Conservation (phyloP, 1,140 invertebrate species). For the Ephestia elutella region DNA sequence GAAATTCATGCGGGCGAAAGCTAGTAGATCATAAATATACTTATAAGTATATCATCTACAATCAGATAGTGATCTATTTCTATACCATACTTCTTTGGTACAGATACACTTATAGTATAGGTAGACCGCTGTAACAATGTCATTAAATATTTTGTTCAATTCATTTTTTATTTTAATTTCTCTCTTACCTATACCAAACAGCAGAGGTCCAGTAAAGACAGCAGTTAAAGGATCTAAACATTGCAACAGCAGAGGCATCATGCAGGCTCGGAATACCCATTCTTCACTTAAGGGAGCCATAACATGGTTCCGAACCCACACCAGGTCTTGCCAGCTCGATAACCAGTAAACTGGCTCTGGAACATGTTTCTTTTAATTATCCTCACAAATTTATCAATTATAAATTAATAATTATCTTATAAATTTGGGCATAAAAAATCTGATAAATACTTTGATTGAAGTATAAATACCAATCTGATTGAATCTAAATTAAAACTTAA, state of each 20-base stretch:
- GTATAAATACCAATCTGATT: too few species aligned
- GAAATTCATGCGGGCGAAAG: too few species aligned
- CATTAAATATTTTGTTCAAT: neutral
- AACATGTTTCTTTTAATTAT: neutral
- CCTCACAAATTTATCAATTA: neutral
- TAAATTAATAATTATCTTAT: too few species aligned
- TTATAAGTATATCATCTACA: too few species aligned
- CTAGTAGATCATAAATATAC: too few species aligned
- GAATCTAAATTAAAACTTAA: too few species aligned
- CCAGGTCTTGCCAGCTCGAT: constrained; percentile 80
- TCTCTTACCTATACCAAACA: constrained; percentile 89
- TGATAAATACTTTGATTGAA: too few species aligned
- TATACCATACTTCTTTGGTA: too few species aligned
- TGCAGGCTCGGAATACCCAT: constrained; percentile 95
- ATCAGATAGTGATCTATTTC: too few species aligned
- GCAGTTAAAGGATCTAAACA: constrained; percentile 84
- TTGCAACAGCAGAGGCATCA: constrained; percentile 91
- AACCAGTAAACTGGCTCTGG: constrained; percentile 86
- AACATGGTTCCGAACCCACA: constrained; percentile 92
- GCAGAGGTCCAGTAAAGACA: constrained; percentile 90
- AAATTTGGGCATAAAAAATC: too few species aligned
- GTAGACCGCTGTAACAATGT: too few species aligned
- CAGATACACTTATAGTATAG: too few species aligned
- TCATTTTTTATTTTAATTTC: neutral
- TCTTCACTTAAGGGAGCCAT: constrained; percentile 96